Percentiles rank a stretch among this genome's conserved stretches.
phyloP scores from a whole-genome alignment of 2,888 invertebrate genomes.

The Exephanes ischioxanthus region DNA sequence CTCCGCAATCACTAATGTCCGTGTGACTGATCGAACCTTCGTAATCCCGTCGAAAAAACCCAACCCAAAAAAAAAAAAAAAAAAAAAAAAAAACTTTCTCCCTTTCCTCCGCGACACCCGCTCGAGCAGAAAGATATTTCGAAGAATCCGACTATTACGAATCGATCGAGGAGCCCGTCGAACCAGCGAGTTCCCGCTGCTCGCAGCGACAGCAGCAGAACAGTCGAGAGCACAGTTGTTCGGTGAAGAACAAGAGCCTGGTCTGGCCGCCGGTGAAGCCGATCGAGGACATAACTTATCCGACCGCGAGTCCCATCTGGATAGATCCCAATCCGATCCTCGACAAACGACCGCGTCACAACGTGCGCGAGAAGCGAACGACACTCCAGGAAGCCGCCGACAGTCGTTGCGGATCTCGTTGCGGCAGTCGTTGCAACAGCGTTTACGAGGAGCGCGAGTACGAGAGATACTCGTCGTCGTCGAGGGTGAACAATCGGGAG shows the following conservation, averaged over 20 bases:
- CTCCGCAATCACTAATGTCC: slow-evolving; percentile 29
- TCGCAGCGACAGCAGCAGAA: neutral
- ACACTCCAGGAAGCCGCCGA: slow-evolving; percentile 75
- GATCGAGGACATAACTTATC: slow-evolving; percentile 82
- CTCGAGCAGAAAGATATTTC: slow-evolving; percentile 61
- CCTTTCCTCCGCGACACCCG: neutral
- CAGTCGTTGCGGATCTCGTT: slow-evolving; percentile 64
- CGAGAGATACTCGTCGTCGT: slow-evolving; percentile 55
- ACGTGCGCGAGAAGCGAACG: slow-evolving; percentile 78
- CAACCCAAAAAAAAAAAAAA: no score
- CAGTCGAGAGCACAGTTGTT: slow-evolving; percentile 59
- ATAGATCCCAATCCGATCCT: slow-evolving; percentile 82
- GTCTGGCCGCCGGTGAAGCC: slow-evolving; percentile 82
- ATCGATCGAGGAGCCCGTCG: slow-evolving; percentile 66
- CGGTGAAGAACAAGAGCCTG: slow-evolving; percentile 76
- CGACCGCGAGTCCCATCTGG: slow-evolving; percentile 83
- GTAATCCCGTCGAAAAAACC: neutral
- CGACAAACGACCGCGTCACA: slow-evolving; percentile 75
- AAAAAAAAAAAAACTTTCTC: neutral
- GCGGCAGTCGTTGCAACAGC: slow-evolving; percentile 60
- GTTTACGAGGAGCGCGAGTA: slow-evolving; percentile 65
- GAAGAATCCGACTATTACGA: slow-evolving; percentile 77
- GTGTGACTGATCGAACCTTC: slow-evolving; percentile 8
- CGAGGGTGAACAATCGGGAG: slow-evolving; percentile 54
- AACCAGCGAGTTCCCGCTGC: neutral